phyloP scores from a whole-genome alignment of 1,140 invertebrate species.

The Rhynchophorus ferrugineus region DNA sequence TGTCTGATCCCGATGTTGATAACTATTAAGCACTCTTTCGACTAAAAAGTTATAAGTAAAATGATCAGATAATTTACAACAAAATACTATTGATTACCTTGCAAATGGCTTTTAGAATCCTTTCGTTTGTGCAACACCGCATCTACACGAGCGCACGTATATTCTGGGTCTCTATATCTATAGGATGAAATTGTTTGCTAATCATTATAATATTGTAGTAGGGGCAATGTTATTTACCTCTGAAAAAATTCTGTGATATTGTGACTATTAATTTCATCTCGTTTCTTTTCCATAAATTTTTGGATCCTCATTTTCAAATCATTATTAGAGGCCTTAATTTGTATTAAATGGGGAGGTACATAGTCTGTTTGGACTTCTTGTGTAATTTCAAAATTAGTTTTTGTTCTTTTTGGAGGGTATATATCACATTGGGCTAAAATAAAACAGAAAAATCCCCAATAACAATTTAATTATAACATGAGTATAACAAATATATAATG shows the following conservation, averaged over 20 bases:
- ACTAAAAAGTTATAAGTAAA: conserved; percentile 41
- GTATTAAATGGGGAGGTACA: conserved; percentile 46
- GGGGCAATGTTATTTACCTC: neutral
- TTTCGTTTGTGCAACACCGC: conserved; percentile 54
- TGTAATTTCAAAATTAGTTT: conserved; percentile 24
- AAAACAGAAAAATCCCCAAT: conserved; percentile 7
- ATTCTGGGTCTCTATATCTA: conserved; percentile 36
- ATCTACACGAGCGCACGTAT: conserved; percentile 58
- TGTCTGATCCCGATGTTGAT: conserved; percentile 39
- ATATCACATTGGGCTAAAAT: conserved; percentile 11
- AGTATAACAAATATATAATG: too few species aligned
- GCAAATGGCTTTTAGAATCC: conserved; percentile 61
- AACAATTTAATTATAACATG: conserved; percentile 8
- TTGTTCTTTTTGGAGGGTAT: conserved; percentile 25
- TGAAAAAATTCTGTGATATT: conserved; percentile 62
- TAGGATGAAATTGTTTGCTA: neutral
- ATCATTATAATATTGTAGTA: neutral
- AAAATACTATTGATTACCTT: conserved; percentile 46
- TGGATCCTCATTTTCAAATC: conserved; percentile 53
- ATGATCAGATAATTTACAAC: conserved; percentile 27
- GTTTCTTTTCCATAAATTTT: conserved; percentile 56
- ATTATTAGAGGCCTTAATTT: conserved; percentile 51
- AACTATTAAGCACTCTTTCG: conserved; percentile 49
- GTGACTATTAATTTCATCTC: conserved; percentile 53
- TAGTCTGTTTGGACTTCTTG: conserved; percentile 36